Evolutionary conservation across 2,888 invertebrate genomes (phyloP), one percentile per base, ranked within the genome.

Genomic region (Matsumyia berberina): DNA sequence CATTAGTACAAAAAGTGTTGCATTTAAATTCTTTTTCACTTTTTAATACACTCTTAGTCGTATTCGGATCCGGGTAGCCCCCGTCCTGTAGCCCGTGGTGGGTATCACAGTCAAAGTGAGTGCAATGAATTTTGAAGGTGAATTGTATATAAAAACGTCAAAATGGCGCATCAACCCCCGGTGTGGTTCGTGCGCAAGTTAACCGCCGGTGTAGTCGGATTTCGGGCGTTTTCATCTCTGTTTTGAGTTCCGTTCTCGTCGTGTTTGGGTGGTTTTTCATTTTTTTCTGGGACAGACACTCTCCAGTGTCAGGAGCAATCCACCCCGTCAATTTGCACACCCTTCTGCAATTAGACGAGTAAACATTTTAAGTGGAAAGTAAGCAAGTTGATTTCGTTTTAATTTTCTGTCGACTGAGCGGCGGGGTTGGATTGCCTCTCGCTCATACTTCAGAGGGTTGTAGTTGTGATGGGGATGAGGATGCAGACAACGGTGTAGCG

Each of bases 331-430:
- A 74, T 85, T 85, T 85, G 73, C 39, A 70, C 80, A 76, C 85
- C 80, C 85, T 85, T 74, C 85, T 85, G 85, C 85, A 85, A 85
- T 85, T 85, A 85, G 80, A 85, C 85, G 85, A 85, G 80, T 85
- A 85, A 85, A 85, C 85, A 85, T 85, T 85, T 85, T 85, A 85
- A 85, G 85, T 85, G 85, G 85, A 85, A 85, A 64, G 80, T 85
- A 85, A 85, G 85, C 85, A 80, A 85, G 80, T 85, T 85, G 85
- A 85, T 85, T 85, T 85, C 80, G 85, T 85, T 85, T 85, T 85
- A 85, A 85, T 85, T 85, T 76, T 37, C 79, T 80, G 85, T 80
- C 85, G 58, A 55, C 42, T 74, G 67, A 80, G 39, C 51, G 37
- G 79, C 64, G 64, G 78, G 42, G 42, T 64, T 44, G 31, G 55